Evolutionary conservation across 2,797 vertebrate species (phyloP), one percentile per base, ranked within the genome.

Genomic region (Sphaeramia orbicularis): DNA sequence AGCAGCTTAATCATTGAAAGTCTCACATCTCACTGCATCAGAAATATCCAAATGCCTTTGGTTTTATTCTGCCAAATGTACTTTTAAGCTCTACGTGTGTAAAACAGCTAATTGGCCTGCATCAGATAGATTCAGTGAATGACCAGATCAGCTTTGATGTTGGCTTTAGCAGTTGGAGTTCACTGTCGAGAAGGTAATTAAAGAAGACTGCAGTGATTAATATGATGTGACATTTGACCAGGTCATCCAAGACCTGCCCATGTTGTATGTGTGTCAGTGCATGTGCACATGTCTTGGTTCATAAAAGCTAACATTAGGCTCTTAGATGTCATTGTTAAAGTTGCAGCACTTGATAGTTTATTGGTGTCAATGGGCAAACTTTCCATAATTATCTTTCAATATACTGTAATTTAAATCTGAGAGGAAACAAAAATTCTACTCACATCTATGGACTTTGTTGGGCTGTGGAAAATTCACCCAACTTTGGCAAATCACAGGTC

Each of bases 191-290:
- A 78, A 72, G 51, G 47, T 69, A 3, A 71, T 73, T 9, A 12
- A 68, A 72, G 50, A 24, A 37, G 43, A 63, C 45, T 8, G 30
- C 40, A 24, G 47, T 71, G 74, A 81, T 73, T 73, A 68, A 84
- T 74, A 43, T 10, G 44, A 44, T 76, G 74, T 85, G 84, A 85
- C 76, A 69, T 66, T 62, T 30, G n/a, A 72, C 73, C 70, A 66
- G 79, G 65, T 86, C 66, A 37, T 41, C 56, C 41, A 63, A 64
- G 49, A 75, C 62, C 57, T 68, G 73, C 70, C 74, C 76, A 35
- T 48, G 70, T 30, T 63, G 45, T 27, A 37, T 15, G 59, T 14
- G 7, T 61, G 56, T 61, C 52, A 30, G 50, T 59, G 62, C 44
- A 48, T 32, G 24, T 60, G 47, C 40, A 37, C 27, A 30, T 52